A percentile compares a stretch with the other conserved stretches of the same genome.
Conservation (phyloP, 2,888 invertebrate species). For the Pseudanteris insignis region DNA sequence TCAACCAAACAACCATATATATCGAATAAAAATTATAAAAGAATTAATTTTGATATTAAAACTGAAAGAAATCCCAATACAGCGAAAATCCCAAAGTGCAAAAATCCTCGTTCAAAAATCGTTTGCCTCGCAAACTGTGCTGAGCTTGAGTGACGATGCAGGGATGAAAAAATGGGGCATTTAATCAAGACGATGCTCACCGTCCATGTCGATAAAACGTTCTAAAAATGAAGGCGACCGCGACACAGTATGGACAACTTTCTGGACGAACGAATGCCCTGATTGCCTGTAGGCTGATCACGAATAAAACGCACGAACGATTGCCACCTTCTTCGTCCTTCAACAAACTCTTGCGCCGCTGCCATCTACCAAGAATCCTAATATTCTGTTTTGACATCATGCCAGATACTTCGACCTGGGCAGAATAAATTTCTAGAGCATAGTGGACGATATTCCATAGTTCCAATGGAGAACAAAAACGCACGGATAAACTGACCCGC, state of each 20-base stretch:
- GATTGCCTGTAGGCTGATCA: slow-evolving; percentile 61
- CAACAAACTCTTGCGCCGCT: slow-evolving; percentile 42
- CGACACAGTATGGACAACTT: slow-evolving; percentile 29
- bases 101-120: too few relatives aligned
- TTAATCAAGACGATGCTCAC: too few relatives aligned
- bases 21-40: too few relatives aligned
- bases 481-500: slow-evolving; percentile 24
- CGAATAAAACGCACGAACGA: slow-evolving; percentile 62
- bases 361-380: slow-evolving; percentile 59
- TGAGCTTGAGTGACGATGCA: too few relatives aligned
- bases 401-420: slow-evolving; percentile 63
- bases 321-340: slow-evolving; percentile 52
- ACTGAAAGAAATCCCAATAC: too few relatives aligned
- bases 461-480: slow-evolving; percentile 25
- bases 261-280: slow-evolving; percentile 28
- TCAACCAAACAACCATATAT: too few relatives aligned
- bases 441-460: slow-evolving; percentile 31
- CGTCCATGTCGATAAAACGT: slow-evolving; percentile 42
- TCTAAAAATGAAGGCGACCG: slow-evolving; percentile 36
- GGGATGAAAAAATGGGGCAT: too few relatives aligned
- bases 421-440: slow-evolving; percentile 56
- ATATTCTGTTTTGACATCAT: slow-evolving; percentile 65
- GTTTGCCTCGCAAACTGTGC: too few relatives aligned
- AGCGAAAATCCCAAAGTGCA: too few relatives aligned
- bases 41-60: too few relatives aligned